Percentiles rank a stretch among this genome's conserved stretches.
phyloP scores from a whole-genome alignment of 2,888 invertebrate genomes.

The Exocentrus adspersus region DNA sequence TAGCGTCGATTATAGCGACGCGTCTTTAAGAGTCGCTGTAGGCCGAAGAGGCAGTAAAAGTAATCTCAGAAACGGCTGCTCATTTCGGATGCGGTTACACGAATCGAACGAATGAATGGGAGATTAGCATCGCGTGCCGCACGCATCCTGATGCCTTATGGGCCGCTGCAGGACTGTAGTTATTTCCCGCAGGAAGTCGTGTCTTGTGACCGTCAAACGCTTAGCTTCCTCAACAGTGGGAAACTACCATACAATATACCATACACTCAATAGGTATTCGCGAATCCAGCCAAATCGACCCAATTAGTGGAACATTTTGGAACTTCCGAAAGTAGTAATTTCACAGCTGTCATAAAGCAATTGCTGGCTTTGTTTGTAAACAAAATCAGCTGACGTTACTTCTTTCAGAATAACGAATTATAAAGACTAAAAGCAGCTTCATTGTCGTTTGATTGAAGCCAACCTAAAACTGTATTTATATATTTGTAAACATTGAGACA shows the following conservation, averaged over 20 bases:
- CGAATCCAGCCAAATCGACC: too few relatives aligned
- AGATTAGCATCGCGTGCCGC: conserved; percentile 52
- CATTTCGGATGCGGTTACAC: conserved; percentile 55
- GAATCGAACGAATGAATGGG: conserved; percentile 52
- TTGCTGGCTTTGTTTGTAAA: too few relatives aligned
- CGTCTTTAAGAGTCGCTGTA: conserved; percentile 32
- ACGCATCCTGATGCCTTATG: conserved; percentile 34
- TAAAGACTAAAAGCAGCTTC: too few relatives aligned
- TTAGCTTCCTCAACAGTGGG: not conserved
- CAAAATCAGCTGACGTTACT: too few relatives aligned
- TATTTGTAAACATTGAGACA: too few relatives aligned
- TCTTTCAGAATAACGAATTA: too few relatives aligned
- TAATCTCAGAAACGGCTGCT: conserved; percentile 45
- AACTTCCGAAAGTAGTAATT: too few relatives aligned
- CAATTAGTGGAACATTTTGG: too few relatives aligned
- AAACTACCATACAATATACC: not conserved
- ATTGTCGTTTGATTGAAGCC: too few relatives aligned
- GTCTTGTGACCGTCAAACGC: not conserved
- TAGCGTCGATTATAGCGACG: conserved; percentile 29
- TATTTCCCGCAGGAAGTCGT: conserved; percentile 3
- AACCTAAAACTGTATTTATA: too few relatives aligned
- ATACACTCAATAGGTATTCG: too few relatives aligned
- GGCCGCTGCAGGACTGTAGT: not conserved
- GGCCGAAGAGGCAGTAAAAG: conserved; percentile 31
- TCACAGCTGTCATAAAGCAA: too few relatives aligned